These are phyloP conservation scores for Jacana jacana DNA, from an alignment of 2,113 vertebrate species.

Conservation along the genomic window DNA sequence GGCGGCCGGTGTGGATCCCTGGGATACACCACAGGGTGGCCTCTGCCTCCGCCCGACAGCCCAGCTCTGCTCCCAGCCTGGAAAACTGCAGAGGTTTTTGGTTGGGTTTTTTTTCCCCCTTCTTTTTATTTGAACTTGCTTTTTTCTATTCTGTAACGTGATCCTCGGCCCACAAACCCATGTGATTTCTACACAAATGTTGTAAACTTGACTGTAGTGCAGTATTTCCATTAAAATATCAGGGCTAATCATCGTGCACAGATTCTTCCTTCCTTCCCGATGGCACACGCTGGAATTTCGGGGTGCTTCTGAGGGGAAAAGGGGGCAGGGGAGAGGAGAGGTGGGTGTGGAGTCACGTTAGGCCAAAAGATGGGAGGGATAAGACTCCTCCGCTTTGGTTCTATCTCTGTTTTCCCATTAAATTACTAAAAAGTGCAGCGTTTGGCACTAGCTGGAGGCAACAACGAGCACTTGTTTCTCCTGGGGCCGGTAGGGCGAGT, in stretches of 20 bases:
- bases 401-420: background rate
- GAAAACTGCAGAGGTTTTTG: slow-evolving; percentile 48
- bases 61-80: slow-evolving; percentile 59
- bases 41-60: background rate
- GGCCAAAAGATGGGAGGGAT: fast-evolving
- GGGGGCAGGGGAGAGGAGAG: background rate
- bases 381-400: fast-evolving
- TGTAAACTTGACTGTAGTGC: slow-evolving; percentile 81
- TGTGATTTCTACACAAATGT: slow-evolving; percentile 74
- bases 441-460: background rate
- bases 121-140: slow-evolving; percentile 45
- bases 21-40: background rate
- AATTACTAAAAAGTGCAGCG: background rate
- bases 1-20: background rate
- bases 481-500: background rate
- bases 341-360: background rate
- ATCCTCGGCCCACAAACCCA: slow-evolving; percentile 55
- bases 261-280: slow-evolving; percentile 2
- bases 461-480: fast-evolving
- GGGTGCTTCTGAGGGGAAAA: background rate
- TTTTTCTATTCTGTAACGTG: slow-evolving; percentile 75
- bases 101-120: background rate
- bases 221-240: slow-evolving; percentile 83
- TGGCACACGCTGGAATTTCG: fast-evolving
- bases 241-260: slow-evolving; percentile 27